Evolutionary conservation across 2,797 vertebrate genomes (phyloP).

Genomic region (Balearica regulorum): DNA sequence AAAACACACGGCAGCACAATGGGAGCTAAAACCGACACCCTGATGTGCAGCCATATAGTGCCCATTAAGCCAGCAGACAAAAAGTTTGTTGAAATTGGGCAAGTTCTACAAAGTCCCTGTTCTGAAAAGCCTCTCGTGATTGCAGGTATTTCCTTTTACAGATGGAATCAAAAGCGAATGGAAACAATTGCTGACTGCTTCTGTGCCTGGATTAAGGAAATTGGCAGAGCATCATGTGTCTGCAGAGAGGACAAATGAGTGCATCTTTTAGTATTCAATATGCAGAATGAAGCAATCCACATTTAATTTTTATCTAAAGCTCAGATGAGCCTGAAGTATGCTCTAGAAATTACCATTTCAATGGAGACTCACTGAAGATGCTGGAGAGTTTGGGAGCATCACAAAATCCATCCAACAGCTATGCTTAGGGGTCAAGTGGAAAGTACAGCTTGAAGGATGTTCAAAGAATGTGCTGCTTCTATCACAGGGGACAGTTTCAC

Average conservation of each 20-base stretch:
- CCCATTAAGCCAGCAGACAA: constrained; percentile 47
- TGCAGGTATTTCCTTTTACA: constrained; percentile 61
- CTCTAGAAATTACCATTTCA: constrained; percentile 63
- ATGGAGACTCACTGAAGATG: constrained; percentile 46
- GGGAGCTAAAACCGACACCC: constrained; percentile 21
- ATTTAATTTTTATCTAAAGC: constrained; percentile 63
- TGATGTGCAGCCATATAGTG: constrained; percentile 41
- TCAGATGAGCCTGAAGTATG: constrained; percentile 55
- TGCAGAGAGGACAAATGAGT: constrained; percentile 52
- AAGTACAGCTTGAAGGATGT: neutral
- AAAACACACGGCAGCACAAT: constrained; percentile 37
- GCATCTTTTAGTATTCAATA: constrained; percentile 50
- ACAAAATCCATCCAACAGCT: neutral
- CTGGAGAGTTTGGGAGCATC: constrained; percentile 9
- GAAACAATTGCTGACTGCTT: constrained; percentile 56
- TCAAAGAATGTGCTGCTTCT: neutral
- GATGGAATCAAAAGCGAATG: constrained; percentile 50
- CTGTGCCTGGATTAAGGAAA: constrained; percentile 65
- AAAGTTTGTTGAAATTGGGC: constrained; percentile 56
- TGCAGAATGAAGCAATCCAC: constrained; percentile 50
- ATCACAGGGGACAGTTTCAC: neutral
- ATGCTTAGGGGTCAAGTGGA: neutral
- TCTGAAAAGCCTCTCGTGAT: constrained; percentile 53
- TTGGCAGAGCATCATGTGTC: constrained; percentile 54
- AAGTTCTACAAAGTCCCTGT: constrained; percentile 38